Percentiles rank a stretch among this genome's conserved stretches.
These are phyloP conservation scores for Xestia sexstrigata DNA, from an alignment of 2,888 invertebrate species.

Conservation along the genomic window DNA sequence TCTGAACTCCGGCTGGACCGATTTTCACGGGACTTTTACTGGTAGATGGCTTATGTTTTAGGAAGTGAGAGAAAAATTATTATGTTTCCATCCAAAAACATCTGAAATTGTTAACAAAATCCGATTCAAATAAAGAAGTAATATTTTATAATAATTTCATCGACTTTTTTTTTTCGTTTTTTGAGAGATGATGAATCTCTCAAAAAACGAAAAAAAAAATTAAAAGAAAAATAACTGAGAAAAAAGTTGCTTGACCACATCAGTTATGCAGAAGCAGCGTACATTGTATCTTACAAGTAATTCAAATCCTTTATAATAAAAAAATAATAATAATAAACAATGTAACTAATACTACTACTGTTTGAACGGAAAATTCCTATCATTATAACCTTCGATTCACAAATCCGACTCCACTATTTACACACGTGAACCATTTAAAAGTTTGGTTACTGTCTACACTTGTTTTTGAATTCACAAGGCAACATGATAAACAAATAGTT, in stretches of 20 bases:
- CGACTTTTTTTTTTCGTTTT: no score
- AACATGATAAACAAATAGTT: conserved; percentile 33
- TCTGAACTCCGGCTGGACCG: no score
- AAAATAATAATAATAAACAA: not conserved
- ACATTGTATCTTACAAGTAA: not conserved
- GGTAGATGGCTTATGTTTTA: no score
- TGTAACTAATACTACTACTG: not conserved
- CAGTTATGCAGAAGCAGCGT: not conserved
- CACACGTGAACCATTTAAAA: conserved; percentile 30
- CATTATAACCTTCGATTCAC: conserved; percentile 16
- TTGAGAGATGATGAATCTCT: no score
- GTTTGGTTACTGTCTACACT: conserved; percentile 44
- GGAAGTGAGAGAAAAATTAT: no score
- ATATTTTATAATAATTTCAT: no score
- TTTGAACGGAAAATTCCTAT: conserved; percentile 18
- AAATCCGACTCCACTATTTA: conserved; percentile 24
- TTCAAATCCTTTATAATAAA: no score
- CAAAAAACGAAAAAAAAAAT: not conserved
- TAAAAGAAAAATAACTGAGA: not conserved
- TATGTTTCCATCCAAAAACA: no score
- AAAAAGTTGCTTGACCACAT: not conserved
- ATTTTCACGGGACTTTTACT: no score
- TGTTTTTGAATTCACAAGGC: conserved; percentile 33
- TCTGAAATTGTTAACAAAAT: no score
- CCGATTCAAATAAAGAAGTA: no score